These are phyloP conservation scores for Clamator glandarius DNA, from an alignment of 2,797 vertebrate species.

Conservation along the genomic window DNA sequence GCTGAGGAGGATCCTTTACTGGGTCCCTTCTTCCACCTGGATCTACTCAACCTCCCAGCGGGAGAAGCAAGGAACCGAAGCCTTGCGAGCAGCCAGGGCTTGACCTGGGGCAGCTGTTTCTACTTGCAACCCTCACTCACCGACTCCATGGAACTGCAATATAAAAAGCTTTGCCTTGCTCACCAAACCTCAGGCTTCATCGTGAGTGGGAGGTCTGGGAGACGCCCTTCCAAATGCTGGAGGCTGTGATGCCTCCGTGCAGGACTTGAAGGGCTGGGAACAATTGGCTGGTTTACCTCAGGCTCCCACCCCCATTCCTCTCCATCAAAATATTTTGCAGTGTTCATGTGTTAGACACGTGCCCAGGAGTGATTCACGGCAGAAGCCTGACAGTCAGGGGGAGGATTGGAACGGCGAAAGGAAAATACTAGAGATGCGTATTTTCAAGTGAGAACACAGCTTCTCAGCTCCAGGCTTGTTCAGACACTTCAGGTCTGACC, in stretches of 20 bases:
- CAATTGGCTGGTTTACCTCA: neutral
- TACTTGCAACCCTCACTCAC: neutral
- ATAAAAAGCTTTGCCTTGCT: neutral
- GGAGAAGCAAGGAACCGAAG: neutral
- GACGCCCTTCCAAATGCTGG: neutral
- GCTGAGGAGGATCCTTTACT: neutral
- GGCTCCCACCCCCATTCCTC: neutral
- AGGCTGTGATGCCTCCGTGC: neutral
- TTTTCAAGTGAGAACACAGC: neutral
- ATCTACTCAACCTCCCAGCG: neutral
- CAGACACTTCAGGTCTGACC: neutral
- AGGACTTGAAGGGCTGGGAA: neutral
- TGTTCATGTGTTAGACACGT: neutral
- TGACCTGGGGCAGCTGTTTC: neutral
- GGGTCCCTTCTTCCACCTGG: neutral
- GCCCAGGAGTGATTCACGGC: constrained; percentile 36
- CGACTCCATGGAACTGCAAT: neutral
- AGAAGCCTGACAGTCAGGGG: constrained; percentile 29
- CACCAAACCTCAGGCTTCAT: neutral
- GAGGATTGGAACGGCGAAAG: neutral
- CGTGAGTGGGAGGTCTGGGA: neutral
- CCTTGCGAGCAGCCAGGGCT: neutral
- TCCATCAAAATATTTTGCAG: constrained; percentile 63
- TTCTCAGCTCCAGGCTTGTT: neutral
- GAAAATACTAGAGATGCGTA: neutral